A percentile compares a stretch with the other conserved stretches of the same genome.
These are phyloP conservation scores for Eunapius fragilis DNA, from an alignment of 37 sponge, comb jelly and placozoan genomes.

Conservation along the genomic window DNA sequence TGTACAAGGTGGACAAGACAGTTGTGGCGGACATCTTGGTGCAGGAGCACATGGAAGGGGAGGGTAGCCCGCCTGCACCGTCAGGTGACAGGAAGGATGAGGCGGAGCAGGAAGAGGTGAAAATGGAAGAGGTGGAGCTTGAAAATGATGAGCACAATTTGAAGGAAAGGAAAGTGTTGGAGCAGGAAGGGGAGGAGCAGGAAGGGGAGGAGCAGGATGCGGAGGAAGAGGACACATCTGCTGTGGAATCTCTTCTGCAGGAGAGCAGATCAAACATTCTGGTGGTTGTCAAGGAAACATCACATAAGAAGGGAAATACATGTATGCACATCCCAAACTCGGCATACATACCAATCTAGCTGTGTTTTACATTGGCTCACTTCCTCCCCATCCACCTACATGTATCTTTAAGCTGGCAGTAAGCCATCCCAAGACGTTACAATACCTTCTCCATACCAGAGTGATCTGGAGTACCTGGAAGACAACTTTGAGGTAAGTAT, in stretches of 20 bases:
- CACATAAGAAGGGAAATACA: too few relatives aligned
- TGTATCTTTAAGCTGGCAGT: neutral
- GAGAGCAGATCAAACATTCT: too few relatives aligned
- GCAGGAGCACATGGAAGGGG: neutral
- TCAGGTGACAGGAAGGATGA: neutral
- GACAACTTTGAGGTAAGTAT: conserved; percentile 62
- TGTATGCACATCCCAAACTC: too few relatives aligned
- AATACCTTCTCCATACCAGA: conserved; percentile 42
- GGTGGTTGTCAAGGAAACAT: too few relatives aligned
- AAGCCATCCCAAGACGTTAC: neutral
- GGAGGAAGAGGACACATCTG: conserved; percentile 17
- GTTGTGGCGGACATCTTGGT: conserved; percentile 57
- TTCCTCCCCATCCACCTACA: neutral
- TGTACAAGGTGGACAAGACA: conserved; percentile 79
- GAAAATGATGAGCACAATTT: neutral
- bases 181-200: conserved; percentile 27
- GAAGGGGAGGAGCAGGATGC: neutral
- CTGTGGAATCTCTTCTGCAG: too few relatives aligned
- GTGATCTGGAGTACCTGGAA: conserved; percentile 73
- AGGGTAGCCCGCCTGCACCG: neutral
- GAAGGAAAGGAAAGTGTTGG: conserved; percentile 1
- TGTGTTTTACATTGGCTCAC: neutral
- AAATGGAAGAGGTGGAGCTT: conserved; percentile 21
- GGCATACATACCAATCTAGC: too few relatives aligned
- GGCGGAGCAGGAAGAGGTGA: neutral